Base-by-base conservation (phyloP, 2,797 vertebrate genomes). In the Enteromius afrohamiltoni region DNA sequence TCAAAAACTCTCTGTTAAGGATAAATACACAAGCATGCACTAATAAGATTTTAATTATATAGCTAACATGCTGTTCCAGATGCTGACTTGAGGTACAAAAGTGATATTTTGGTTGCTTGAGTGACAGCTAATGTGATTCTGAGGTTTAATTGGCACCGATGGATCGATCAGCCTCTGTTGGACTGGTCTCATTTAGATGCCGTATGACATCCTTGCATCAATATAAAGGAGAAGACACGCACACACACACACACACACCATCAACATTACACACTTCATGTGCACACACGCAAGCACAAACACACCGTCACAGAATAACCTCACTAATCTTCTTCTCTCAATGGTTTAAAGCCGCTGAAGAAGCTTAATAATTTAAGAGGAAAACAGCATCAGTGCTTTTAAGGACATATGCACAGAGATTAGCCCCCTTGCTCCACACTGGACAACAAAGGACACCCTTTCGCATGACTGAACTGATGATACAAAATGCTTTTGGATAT, bases 311-410 rank as follows among this genome's bases (percentile, higher is more conserved):
- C 86, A 93, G 89, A 93, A 89, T 93, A 93, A 94, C 92, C 89
- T 90, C 90, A 92, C 86, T 93, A 94, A 94, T 94, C 93, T 89
- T 94, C 93, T 89, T 91, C 93, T 93, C 90, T 93, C 90, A 89
- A 90, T 94, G 90, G 90, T 91, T 94, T 93, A 90, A 85, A 91
- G 92, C 87, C 88, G 91, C 90, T 79, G 90, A 94, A 95, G 90
- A 92, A 93, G 90, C 91, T 93, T 94, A 94, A 95, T 93, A 94
- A 94, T 93, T 94, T 91, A 93, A 92, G 89, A 89, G 83, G 88
- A 91, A 92, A 91, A 91, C 88, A 90, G 88, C 91, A 90, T 93
- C 91, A 91, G 91, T 93, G 90, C 91, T 94, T 94, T 92, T 93
- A 92, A 95, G 91, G 91, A 91, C 90, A 92, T 93, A 91, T 91